These are phyloP conservation scores for Drosophila nigricruria DNA, from an alignment of 2,888 invertebrate species.

Conservation along the genomic window DNA sequence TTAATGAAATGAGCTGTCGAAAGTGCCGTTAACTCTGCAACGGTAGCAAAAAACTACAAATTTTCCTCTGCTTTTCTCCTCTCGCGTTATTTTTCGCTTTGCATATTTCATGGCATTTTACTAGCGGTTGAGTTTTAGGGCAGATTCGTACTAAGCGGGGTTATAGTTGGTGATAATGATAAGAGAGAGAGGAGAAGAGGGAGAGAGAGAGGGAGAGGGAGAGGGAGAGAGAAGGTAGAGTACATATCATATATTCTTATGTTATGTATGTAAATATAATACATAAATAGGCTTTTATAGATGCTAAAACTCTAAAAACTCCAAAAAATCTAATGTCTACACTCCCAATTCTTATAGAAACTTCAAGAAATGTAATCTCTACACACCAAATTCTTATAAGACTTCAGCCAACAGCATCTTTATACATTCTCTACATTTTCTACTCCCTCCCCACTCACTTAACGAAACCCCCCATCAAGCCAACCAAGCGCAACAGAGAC, in stretches of 20 bases:
- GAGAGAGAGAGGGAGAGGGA: background rate
- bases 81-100: background rate
- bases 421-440: no score
- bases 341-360: background rate
- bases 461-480: background rate
- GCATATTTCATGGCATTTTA: conserved; percentile 36
- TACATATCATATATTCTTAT: background rate
- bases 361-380: background rate
- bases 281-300: background rate
- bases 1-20: conserved; percentile 65
- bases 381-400: background rate
- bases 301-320: background rate
- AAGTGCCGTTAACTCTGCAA: conserved; percentile 29
- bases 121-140: conserved; percentile 18
- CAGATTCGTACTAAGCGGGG: conserved; percentile 7
- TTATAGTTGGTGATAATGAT: no score
- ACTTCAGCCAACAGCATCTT: background rate
- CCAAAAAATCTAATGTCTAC: background rate
- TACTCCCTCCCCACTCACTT: background rate
- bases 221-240: background rate
- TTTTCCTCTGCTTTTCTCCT: background rate
- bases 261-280: background rate
- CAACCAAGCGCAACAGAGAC: background rate
- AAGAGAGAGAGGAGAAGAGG: background rate
- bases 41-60: conserved; percentile 33